Evolutionary conservation across 2,888 invertebrate species (phyloP).

Genomic region (Heptascelio sp.): DNA sequence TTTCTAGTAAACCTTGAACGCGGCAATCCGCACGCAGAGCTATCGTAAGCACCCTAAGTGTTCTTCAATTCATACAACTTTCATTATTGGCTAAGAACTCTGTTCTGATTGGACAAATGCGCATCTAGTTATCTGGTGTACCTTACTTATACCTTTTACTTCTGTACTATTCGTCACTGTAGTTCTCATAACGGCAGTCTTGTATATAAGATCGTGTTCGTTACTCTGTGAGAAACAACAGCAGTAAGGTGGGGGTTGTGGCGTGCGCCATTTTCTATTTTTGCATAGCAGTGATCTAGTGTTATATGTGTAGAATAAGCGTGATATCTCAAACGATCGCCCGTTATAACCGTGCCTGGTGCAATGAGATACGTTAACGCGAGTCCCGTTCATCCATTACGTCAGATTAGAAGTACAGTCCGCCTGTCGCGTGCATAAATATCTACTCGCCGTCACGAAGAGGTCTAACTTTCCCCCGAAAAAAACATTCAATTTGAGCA

Average conservation of each 20-base stretch:
- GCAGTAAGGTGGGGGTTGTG: constrained; percentile 72
- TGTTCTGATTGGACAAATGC: no score
- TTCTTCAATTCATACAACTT: no score
- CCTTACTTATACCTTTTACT: no score
- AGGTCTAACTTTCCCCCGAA: constrained; percentile 16
- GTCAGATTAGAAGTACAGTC: constrained; percentile 63
- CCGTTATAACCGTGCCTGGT: constrained; percentile 72
- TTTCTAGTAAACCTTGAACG: no score
- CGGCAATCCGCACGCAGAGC: no score
- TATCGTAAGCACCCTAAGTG: no score
- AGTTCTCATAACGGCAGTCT: no score
- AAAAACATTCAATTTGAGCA: constrained; percentile 29
- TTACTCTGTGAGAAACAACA: constrained; percentile 74
- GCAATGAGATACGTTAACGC: constrained; percentile 79
- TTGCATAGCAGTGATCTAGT: constrained; percentile 83
- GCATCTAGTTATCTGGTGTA: no score
- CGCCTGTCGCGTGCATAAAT: constrained; percentile 75
- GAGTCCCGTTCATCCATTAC: constrained; percentile 73
- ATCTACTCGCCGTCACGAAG: constrained; percentile 36
- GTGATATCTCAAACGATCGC: constrained; percentile 79
- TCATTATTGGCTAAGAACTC: no score
- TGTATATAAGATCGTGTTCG: no score
- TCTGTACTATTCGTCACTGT: no score
- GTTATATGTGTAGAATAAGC: constrained; percentile 81
- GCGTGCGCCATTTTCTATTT: constrained; percentile 84